phyloP scores from a whole-genome alignment of 1,140 invertebrate species.

The Archegozetes longisetosus region DNA sequence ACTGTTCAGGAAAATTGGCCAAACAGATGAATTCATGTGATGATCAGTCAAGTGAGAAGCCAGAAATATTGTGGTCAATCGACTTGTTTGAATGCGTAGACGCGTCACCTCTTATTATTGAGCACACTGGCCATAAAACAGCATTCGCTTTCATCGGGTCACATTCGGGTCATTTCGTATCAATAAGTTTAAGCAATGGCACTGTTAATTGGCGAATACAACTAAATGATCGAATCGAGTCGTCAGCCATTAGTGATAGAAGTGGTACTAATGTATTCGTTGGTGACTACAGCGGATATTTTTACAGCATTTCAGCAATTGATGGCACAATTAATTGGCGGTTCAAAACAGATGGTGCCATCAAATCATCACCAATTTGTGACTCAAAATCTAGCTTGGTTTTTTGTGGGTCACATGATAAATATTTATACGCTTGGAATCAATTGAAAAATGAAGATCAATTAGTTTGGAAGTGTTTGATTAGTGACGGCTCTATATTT shows the following conservation, averaged over 20 bases:
- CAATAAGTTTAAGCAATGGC: background rate
- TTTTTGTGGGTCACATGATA: constrained; percentile 2
- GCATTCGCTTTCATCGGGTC: no score
- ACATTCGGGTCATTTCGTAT: background rate
- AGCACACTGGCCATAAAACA: no score
- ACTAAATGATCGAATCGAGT: background rate
- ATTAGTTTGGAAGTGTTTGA: background rate
- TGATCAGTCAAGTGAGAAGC: no score
- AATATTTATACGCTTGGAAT: constrained; percentile 1
- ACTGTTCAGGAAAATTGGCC: no score
- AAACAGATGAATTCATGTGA: no score
- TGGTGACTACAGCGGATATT: background rate
- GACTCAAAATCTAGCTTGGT: background rate
- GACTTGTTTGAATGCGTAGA: no score
- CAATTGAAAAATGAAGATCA: background rate
- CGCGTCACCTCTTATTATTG: no score
- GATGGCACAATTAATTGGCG: background rate
- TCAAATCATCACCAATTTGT: background rate
- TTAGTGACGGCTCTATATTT: background rate
- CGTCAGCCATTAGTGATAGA: background rate
- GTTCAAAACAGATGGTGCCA: background rate
- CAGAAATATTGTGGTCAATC: no score
- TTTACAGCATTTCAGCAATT: background rate
- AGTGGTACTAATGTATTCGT: background rate
- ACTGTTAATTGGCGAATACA: background rate